A percentile compares a stretch with the other conserved stretches of the same genome.
Evolutionary conservation across 2,888 invertebrate species (phyloP).

Genomic region (Drosophila kanekoi): DNA sequence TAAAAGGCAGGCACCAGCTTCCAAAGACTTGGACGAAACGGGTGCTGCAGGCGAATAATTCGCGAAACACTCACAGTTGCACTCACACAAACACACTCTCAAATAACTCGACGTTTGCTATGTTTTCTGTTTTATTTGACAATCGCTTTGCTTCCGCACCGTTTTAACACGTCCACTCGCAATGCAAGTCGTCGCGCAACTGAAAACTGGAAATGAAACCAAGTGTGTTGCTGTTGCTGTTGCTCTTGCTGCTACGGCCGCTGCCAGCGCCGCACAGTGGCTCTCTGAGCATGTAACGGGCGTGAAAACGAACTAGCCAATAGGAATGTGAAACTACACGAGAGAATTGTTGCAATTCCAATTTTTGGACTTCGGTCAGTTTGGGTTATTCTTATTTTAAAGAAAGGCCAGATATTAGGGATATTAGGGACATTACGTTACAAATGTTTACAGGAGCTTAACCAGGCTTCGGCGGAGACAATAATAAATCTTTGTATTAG

Average conservation of each 20-base stretch:
- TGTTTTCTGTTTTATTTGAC: conserved; percentile 30
- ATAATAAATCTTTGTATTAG: no score
- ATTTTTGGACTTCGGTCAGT: no score
- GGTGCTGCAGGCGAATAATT: conserved; percentile 65
- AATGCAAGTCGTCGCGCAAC: conserved; percentile 82
- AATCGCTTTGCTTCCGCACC: conserved; percentile 26
- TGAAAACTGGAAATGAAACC: conserved; percentile 72
- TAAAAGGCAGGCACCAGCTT: conserved; percentile 29
- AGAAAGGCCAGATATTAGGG: no score
- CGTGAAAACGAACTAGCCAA: background rate
- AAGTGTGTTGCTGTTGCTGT: conserved; percentile 57
- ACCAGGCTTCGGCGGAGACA: no score
- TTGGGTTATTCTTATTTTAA: no score
- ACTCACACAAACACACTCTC: conserved; percentile 25
- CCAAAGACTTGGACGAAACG: conserved; percentile 49
- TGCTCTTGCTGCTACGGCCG: conserved; percentile 32
- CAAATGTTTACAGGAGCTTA: no score
- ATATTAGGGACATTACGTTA: no score
- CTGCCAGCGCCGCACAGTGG: conserved; percentile 49
- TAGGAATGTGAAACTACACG: background rate
- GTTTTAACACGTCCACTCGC: conserved; percentile 63
- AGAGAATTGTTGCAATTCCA: background rate
- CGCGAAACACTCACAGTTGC: conserved; percentile 56
- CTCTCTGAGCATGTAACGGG: background rate
- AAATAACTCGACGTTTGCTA: conserved; percentile 53